phyloP scores from a whole-genome alignment of 2,797 vertebrate genomes.

The Pseudochirops cupreus region DNA sequence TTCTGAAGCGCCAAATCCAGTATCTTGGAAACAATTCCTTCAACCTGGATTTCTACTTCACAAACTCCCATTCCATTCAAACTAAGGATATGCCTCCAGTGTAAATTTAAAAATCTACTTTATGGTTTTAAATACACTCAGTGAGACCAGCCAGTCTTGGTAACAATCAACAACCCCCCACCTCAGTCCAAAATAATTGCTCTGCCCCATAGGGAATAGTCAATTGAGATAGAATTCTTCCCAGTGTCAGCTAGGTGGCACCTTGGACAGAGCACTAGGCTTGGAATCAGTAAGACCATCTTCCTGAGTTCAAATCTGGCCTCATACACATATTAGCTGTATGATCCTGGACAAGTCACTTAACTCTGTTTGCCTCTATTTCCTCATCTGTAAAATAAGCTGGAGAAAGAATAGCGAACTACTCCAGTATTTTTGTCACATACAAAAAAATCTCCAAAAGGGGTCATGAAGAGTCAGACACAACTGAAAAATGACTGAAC shows the following conservation, averaged over 20 bases:
- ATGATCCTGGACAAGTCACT: background rate
- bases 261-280: background rate
- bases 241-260: background rate
- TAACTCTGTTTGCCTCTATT: background rate
- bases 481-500: background rate
- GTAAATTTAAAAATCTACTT: conserved; percentile 13
- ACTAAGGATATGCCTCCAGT: conserved; percentile 27
- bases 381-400: background rate
- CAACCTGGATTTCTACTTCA: conserved; percentile 48
- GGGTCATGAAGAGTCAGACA: background rate
- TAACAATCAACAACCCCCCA: background rate
- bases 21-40: conserved; percentile 5
- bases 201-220: background rate
- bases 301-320: background rate
- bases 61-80: conserved; percentile 27
- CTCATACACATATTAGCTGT: background rate
- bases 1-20: background rate
- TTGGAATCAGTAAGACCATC: background rate
- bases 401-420: background rate
- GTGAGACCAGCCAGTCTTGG: background rate
- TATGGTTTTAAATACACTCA: background rate
- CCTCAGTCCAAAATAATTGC: background rate
- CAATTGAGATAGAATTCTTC: background rate
- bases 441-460: background rate
- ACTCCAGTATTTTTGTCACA: background rate